phyloP scores from a whole-genome alignment of 2,888 invertebrate genomes.

The Callinectes sapidus region DNA sequence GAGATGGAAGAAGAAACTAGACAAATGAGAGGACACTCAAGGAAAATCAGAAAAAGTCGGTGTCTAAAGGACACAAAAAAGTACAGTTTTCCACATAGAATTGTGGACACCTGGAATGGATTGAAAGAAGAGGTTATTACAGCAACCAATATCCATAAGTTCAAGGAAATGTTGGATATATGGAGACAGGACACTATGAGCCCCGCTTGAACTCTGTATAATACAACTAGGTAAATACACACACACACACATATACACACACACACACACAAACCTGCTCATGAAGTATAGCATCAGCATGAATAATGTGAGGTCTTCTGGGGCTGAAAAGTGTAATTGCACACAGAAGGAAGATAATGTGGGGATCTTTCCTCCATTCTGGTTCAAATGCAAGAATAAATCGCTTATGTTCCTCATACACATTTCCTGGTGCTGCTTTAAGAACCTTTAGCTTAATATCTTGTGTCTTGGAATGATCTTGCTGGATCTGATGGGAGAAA shows the following conservation, averaged over 20 bases:
- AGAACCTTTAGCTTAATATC: slow-evolving; percentile 91
- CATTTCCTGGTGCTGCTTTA: slow-evolving; percentile 91
- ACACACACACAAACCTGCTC: slow-evolving; percentile 82
- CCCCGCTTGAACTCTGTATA: too few relatives aligned
- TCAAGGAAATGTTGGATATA: background rate
- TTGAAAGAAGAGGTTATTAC: too few relatives aligned
- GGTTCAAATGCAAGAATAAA: slow-evolving; percentile 91
- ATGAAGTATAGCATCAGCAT: slow-evolving; percentile 88
- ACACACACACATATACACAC: too few relatives aligned
- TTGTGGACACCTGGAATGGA: too few relatives aligned
- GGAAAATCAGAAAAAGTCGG: too few relatives aligned
- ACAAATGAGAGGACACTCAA: too few relatives aligned
- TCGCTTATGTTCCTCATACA: slow-evolving; percentile 90
- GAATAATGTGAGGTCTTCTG: slow-evolving; percentile 86
- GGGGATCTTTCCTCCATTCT: slow-evolving; percentile 90
- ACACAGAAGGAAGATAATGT: slow-evolving; percentile 91
- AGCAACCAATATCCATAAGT: too few relatives aligned
- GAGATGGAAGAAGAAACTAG: too few relatives aligned
- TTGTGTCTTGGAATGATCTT: slow-evolving; percentile 83
- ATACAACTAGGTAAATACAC: background rate
- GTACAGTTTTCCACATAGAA: too few relatives aligned
- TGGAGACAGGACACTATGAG: background rate
- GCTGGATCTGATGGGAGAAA: slow-evolving; percentile 83
- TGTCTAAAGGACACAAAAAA: too few relatives aligned
- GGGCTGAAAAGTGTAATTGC: slow-evolving; percentile 94